These are phyloP conservation scores for Microcaecilia unicolor DNA, from an alignment of 2,797 vertebrate species.

Conservation along the genomic window DNA sequence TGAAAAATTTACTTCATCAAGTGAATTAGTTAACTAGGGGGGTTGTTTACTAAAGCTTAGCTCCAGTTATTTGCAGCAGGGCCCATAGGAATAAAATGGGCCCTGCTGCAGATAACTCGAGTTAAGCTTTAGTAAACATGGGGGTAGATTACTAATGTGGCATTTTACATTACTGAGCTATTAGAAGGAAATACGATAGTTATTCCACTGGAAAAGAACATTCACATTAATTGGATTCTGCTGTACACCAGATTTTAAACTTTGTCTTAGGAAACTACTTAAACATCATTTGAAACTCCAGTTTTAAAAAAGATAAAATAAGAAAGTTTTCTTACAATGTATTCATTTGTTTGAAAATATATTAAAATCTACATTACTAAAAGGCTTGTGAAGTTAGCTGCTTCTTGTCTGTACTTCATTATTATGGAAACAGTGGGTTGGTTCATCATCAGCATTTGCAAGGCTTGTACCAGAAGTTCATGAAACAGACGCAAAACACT, in stretches of 20 bases:
- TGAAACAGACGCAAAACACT: no score
- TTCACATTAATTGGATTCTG: no score
- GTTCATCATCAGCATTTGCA: constrained; percentile 24
- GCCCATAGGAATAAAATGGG: no score
- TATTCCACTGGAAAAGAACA: no score
- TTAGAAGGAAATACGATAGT: neutral
- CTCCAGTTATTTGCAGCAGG: no score
- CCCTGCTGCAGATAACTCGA: no score
- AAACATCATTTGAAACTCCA: constrained; percentile 15
- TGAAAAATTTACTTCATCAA: no score
- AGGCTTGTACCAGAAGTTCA: constrained; percentile 38
- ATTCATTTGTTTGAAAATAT: constrained; percentile 24
- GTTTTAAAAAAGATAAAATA: constrained; percentile 5
- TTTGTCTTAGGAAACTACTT: constrained; percentile 3
- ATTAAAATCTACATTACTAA: constrained; percentile 16
- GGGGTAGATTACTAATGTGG: no score
- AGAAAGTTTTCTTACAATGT: constrained; percentile 14
- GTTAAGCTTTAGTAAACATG: no score
- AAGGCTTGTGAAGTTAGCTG: constrained; percentile 30
- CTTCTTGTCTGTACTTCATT: constrained; percentile 13
- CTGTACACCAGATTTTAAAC: neutral
- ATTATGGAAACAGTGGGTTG: constrained; percentile 14
- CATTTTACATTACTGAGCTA: no score
- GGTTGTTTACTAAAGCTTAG: no score
- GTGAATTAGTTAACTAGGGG: no score